These are phyloP conservation scores for Trilocha varians DNA, from an alignment of 2,888 invertebrate species.

Conservation along the genomic window DNA sequence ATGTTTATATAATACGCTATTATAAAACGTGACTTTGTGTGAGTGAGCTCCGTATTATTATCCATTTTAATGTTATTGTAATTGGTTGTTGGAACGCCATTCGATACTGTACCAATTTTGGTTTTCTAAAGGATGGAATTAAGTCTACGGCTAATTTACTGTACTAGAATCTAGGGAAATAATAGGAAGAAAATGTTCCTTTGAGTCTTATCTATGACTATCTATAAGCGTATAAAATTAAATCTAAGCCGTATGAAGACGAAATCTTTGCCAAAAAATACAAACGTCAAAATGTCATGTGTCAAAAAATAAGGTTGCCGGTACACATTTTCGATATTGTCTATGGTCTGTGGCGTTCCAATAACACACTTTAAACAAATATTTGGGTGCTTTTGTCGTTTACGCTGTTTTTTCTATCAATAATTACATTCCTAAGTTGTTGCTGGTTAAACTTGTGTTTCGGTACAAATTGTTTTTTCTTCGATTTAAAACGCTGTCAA, in stretches of 20 bases:
- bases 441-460: slow-evolving; percentile 28
- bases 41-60: slow-evolving; percentile 48
- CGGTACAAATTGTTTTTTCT: slow-evolving; percentile 30
- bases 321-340: no score
- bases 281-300: slow-evolving; percentile 13
- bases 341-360: background rate
- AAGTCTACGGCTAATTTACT: no score
- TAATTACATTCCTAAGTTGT: slow-evolving; percentile 57
- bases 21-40: slow-evolving; percentile 52
- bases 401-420: slow-evolving; percentile 30
- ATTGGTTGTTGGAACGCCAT: slow-evolving; percentile 24
- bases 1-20: slow-evolving; percentile 49
- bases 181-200: no score
- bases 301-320: slow-evolving; percentile 1
- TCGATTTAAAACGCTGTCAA: background rate
- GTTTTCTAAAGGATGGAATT: no score
- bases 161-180: no score
- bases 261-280: slow-evolving; percentile 9
- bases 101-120: no score
- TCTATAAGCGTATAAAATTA: background rate
- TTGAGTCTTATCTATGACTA: no score
- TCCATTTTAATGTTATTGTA: slow-evolving; percentile 35
- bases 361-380: slow-evolving; percentile 5
- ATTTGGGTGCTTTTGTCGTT: slow-evolving; percentile 48
- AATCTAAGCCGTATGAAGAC: slow-evolving; percentile 14